A percentile compares a stretch with the other conserved stretches of the same genome.
phyloP scores from a whole-genome alignment of 2,888 invertebrate species.

The Leptogaster cylindrica region DNA sequence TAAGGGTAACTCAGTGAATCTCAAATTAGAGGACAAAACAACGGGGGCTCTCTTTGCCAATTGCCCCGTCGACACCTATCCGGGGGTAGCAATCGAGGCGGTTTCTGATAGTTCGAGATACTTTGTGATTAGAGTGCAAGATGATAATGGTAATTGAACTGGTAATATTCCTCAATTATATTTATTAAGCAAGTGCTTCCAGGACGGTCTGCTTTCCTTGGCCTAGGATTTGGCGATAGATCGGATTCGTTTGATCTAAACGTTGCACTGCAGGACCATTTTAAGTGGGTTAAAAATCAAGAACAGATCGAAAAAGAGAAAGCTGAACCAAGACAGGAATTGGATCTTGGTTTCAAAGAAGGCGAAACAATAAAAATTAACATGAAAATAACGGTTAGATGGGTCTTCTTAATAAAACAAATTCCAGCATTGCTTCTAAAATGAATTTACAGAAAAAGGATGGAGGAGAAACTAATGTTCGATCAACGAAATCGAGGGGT shows the following conservation, averaged over 20 bases:
- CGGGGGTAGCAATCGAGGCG: conserved; percentile 91
- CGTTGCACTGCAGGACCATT: conserved; percentile 97
- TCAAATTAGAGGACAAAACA: conserved; percentile 95
- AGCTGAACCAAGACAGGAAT: conserved; percentile 75
- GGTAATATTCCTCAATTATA: neutral
- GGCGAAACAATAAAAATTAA: conserved; percentile 99
- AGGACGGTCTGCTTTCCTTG: conserved; percentile 91
- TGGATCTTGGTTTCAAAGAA: conserved; percentile 97
- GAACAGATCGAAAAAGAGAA: conserved; percentile 83
- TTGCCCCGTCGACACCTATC: conserved; percentile 94
- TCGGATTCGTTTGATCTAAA: conserved; percentile 99
- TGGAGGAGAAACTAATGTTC: conserved; percentile 73
- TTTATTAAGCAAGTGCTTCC: conserved; percentile 47
- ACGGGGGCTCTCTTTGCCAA: conserved; percentile 94
- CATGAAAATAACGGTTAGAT: conserved; percentile 89
- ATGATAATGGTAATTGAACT: conserved; percentile 79
- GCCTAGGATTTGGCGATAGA: conserved; percentile 95
- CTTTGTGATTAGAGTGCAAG: conserved; percentile 94
- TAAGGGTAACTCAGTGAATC: conserved; percentile 82
- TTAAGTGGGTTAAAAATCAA: conserved; percentile 89
- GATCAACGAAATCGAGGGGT: conserved; percentile 69
- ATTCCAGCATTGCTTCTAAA: conserved; percentile 30
- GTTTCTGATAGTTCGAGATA: conserved; percentile 98
- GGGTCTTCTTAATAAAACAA: conserved; percentile 6
- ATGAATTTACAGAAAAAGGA: conserved; percentile 84